These are phyloP conservation scores for Gerris buenoi DNA, from an alignment of 1,140 invertebrate genomes.

Conservation along the genomic window DNA sequence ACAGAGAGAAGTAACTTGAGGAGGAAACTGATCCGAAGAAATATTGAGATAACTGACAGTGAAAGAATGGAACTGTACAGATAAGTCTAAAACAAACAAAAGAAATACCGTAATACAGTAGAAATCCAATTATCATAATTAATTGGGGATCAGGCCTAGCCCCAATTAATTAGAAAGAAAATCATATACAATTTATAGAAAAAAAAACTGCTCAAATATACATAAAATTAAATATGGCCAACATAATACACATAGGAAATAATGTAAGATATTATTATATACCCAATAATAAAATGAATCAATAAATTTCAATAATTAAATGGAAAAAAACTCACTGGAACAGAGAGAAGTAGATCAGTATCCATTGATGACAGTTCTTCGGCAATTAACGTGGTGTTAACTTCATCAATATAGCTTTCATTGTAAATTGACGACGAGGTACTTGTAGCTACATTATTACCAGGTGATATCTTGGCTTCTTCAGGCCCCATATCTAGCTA, in stretches of 20 bases:
- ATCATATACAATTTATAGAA: too few species aligned
- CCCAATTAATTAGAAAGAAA: too few species aligned
- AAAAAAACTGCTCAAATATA: too few species aligned
- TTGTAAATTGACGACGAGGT: neutral
- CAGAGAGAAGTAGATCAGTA: neutral
- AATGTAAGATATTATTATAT: too few species aligned
- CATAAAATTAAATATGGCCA: too few species aligned
- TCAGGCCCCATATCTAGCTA: constrained; percentile 8
- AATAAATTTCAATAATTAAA: neutral
- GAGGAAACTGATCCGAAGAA: constrained; percentile 65
- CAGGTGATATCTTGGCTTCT: neutral
- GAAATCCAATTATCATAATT: too few species aligned
- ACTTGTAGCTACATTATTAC: neutral
- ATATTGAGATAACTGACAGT: constrained; percentile 62
- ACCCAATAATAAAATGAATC: too few species aligned
- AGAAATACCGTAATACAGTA: too few species aligned
- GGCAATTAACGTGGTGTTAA: neutral
- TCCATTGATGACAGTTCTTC: neutral
- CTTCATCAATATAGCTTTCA: neutral
- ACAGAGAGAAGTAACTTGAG: constrained; percentile 65
- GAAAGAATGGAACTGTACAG: constrained; percentile 62
- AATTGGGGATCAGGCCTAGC: too few species aligned
- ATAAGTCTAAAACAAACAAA: constrained; percentile 46
- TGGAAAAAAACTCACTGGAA: neutral
- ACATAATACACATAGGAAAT: too few species aligned